Percentiles rank a stretch among this genome's conserved stretches.
These are phyloP conservation scores for Clepsis dumicolana DNA, from an alignment of 2,888 invertebrate genomes.

Conservation along the genomic window DNA sequence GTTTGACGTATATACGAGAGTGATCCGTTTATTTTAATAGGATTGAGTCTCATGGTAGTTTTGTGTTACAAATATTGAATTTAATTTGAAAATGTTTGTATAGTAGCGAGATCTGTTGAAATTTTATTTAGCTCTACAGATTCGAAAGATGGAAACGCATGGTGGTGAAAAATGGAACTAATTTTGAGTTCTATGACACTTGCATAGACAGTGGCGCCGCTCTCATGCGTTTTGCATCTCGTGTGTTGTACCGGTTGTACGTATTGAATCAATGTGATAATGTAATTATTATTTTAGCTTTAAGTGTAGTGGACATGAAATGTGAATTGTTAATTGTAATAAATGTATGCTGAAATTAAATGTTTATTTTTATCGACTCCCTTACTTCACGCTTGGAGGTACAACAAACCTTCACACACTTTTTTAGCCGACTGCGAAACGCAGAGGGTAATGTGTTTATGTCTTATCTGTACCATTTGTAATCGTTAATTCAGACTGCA, in stretches of 20 bases:
- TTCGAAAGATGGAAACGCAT: neutral
- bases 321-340: slow-evolving; percentile 21
- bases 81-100: neutral
- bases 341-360: slow-evolving; percentile 20
- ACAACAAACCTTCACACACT: too few relatives aligned
- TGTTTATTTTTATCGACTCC: slow-evolving; percentile 5
- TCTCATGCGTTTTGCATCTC: neutral
- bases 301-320: slow-evolving; percentile 25
- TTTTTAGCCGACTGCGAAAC: too few relatives aligned
- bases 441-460: too few relatives aligned
- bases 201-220: neutral
- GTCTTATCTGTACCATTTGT: too few relatives aligned
- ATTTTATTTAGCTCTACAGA: neutral
- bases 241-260: neutral
- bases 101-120: neutral
- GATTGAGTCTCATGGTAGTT: too few relatives aligned
- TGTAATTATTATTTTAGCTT: slow-evolving; percentile 18
- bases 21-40: too few relatives aligned
- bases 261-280: slow-evolving; percentile 35
- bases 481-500: too few relatives aligned
- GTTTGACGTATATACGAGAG: too few relatives aligned
- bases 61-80: neutral
- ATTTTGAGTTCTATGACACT: neutral
- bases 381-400: too few relatives aligned
- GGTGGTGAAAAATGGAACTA: slow-evolving; percentile 1